Conservation (phyloP, 2,797 vertebrate species). For the Gymnothorax javanicus region DNA sequence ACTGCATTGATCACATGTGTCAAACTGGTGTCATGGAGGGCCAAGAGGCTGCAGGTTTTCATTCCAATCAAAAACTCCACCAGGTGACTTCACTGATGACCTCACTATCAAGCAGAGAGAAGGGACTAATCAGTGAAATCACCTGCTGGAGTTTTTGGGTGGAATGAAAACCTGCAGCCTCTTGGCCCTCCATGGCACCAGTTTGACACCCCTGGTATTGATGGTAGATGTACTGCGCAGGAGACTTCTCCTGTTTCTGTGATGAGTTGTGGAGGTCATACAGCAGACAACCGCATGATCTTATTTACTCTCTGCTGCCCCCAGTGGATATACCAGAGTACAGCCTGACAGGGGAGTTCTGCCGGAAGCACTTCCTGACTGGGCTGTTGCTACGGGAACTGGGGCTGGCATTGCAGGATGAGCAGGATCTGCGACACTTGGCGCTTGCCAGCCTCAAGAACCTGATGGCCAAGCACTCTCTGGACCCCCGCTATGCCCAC, state of each 20-base stretch:
- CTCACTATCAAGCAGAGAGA: no score
- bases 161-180: no score
- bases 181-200: no score
- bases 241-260: neutral
- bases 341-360: slow-evolving; percentile 95
- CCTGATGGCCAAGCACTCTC: slow-evolving; percentile 96
- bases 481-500: slow-evolving; percentile 88
- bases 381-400: slow-evolving; percentile 92
- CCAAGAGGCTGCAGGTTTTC: no score
- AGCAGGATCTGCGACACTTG: slow-evolving; percentile 92
- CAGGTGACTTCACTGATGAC: no score
- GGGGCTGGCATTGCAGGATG: slow-evolving; percentile 93
- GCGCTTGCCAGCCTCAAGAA: slow-evolving; percentile 95
- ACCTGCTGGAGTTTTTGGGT: no score
- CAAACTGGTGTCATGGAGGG: no score
- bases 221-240: neutral
- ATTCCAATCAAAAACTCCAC: no score
- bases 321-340: slow-evolving; percentile 88
- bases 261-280: neutral
- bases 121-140: no score
- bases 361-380: slow-evolving; percentile 94
- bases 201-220: no score
- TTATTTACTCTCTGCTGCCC: slow-evolving; percentile 12
- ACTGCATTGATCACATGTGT: no score
- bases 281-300: neutral